These are phyloP conservation scores for Mycalesis mineus DNA, from an alignment of 2,888 invertebrate species.

Conservation along the genomic window DNA sequence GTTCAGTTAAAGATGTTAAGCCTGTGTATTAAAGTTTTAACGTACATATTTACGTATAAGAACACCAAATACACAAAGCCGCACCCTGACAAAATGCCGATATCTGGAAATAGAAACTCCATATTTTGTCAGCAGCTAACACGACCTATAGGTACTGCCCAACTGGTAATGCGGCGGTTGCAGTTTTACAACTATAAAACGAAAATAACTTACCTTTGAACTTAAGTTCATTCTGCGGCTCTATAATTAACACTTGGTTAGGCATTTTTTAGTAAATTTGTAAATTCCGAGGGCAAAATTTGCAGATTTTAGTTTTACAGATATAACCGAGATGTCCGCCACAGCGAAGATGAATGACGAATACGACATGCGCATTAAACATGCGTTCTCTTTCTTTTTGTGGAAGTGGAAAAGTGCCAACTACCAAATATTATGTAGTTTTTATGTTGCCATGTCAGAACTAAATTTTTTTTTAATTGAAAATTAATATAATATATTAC, in stretches of 20 bases:
- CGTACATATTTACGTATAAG: conserved; percentile 34
- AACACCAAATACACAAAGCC: conserved; percentile 54
- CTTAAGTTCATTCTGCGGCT: conserved; percentile 92
- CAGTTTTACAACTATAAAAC: conserved; percentile 37
- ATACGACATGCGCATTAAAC: conserved; percentile 55
- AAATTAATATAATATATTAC: too few relatives aligned
- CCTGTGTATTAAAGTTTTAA: conserved; percentile 11
- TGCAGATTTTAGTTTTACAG: conserved; percentile 50
- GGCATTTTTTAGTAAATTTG: conserved; percentile 78
- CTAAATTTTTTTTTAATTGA: too few relatives aligned
- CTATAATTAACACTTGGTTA: conserved; percentile 90
- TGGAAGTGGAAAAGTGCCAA: conserved; percentile 14
- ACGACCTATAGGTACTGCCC: conserved; percentile 54
- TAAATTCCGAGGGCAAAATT: conserved; percentile 59
- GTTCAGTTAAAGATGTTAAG: not conserved
- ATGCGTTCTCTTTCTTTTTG: conserved; percentile 37
- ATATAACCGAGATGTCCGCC: conserved; percentile 61
- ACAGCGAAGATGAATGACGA: conserved; percentile 60
- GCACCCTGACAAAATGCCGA: conserved; percentile 73
- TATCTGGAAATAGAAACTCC: conserved; percentile 78
- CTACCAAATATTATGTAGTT: conserved; percentile 3
- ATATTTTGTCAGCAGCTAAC: conserved; percentile 70
- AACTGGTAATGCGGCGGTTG: conserved; percentile 58
- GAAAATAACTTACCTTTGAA: conserved; percentile 87
- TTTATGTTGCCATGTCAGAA: conserved; percentile 20